Conservation (phyloP, 2,113 vertebrate species). For the Pterocles gutturalis region DNA sequence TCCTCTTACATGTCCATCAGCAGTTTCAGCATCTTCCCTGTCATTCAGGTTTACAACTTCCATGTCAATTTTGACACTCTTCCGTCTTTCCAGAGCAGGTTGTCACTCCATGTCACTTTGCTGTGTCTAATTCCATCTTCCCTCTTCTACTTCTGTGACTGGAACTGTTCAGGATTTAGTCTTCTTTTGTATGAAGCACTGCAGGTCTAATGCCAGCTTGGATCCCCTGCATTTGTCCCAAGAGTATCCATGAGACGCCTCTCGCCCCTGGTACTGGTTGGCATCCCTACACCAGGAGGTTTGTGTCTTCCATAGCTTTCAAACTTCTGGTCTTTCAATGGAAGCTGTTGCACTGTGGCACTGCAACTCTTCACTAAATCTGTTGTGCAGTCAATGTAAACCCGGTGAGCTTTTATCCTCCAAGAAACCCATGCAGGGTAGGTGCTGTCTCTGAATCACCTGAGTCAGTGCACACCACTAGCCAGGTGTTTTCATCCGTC, state of each 20-base stretch:
- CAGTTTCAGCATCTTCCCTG: neutral
- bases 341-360: neutral
- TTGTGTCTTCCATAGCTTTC: neutral
- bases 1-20: neutral
- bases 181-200: neutral
- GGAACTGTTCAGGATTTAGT: neutral
- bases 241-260: neutral
- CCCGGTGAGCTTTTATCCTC: neutral
- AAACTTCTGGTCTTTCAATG: neutral
- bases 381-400: neutral
- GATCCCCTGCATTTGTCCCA: neutral
- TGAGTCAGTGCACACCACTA: neutral
- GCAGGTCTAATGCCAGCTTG: neutral
- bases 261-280: neutral
- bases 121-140: neutral
- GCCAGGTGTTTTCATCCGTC: neutral
- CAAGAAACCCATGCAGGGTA: neutral
- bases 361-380: neutral
- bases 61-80: neutral
- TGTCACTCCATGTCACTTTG: neutral
- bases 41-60: constrained; percentile 27
- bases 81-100: neutral
- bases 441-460: neutral
- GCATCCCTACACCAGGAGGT: neutral
- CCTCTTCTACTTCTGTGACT: neutral